Conservation (phyloP, 2,888 invertebrate genomes). For the Drosophila conformis region DNA sequence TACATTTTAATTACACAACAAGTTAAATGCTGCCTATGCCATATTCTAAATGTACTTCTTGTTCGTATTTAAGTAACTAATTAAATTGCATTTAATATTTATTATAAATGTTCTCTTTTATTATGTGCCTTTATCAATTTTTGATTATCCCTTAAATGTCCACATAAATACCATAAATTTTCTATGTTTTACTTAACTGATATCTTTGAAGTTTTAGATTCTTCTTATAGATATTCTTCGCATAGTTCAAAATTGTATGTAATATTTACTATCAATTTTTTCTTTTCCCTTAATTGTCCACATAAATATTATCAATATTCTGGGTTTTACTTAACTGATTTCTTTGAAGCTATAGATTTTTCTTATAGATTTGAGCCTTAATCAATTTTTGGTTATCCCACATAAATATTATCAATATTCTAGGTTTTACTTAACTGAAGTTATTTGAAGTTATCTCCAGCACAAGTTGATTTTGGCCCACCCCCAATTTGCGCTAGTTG, state of each 20-base stretch:
- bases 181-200: too few species aligned
- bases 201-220: too few species aligned
- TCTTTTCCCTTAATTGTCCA: too few species aligned
- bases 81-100: neutral
- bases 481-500: constrained; percentile 5
- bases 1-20: constrained; percentile 7
- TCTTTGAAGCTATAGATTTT: neutral
- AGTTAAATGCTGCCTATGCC: neutral
- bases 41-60: neutral
- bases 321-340: too few species aligned
- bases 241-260: too few species aligned
- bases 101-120: neutral
- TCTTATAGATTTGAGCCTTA: neutral
- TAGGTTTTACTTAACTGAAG: neutral
- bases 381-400: neutral
- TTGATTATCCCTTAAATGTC: too few species aligned
- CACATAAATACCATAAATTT: too few species aligned
- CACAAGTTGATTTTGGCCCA: constrained; percentile 23
- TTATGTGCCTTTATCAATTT: neutral
- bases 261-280: too few species aligned
- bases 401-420: neutral
- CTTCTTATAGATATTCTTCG: too few species aligned
- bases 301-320: too few species aligned
- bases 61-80: neutral
- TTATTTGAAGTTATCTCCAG: neutral